Evolutionary conservation across 2,888 invertebrate genomes (phyloP).

Genomic region (Drosophila anomelani): DNA sequence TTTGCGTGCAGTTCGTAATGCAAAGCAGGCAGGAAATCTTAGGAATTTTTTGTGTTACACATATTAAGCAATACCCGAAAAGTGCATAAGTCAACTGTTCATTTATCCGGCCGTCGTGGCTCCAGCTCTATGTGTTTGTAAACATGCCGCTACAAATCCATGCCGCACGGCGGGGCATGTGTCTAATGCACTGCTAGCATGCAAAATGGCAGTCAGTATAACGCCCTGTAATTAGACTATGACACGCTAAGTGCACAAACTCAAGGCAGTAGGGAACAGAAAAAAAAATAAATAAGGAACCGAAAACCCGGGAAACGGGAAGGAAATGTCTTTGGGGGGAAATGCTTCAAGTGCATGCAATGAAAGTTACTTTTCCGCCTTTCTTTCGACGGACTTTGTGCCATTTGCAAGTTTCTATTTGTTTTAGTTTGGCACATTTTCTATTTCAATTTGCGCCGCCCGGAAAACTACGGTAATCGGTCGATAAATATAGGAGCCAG

Average conservation of each 20-base stretch:
- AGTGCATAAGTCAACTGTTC: conserved; percentile 39
- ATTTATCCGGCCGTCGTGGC: conserved; percentile 27
- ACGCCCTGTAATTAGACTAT: conserved; percentile 72
- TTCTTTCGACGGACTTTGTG: conserved; percentile 25
- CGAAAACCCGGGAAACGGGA: background rate
- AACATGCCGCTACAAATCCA: conserved; percentile 62
- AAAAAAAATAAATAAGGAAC: background rate
- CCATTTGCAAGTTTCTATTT: conserved; percentile 39
- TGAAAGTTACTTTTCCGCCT: conserved; percentile 35
- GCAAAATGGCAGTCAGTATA: conserved; percentile 73
- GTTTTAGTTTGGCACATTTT: conserved; percentile 44
- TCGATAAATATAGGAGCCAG: conserved; percentile 3
- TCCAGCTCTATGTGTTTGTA: conserved; percentile 25
- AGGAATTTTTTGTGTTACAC: conserved; percentile 11
- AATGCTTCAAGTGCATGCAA: conserved; percentile 61
- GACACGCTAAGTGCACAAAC: conserved; percentile 69
- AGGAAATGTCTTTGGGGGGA: conserved; percentile 30
- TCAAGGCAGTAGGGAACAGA: background rate
- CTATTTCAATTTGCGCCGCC: conserved; percentile 57
- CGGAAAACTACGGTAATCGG: conserved; percentile 19
- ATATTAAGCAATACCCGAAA: conserved; percentile 26
- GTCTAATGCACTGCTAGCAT: conserved; percentile 68
- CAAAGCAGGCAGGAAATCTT: conserved; percentile 12
- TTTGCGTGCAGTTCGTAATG: conserved; percentile 26
- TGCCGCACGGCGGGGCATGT: conserved; percentile 48